These are phyloP conservation scores for Vesta saturnalis DNA, from an alignment of 2,888 invertebrate genomes.

Conservation along the genomic window DNA sequence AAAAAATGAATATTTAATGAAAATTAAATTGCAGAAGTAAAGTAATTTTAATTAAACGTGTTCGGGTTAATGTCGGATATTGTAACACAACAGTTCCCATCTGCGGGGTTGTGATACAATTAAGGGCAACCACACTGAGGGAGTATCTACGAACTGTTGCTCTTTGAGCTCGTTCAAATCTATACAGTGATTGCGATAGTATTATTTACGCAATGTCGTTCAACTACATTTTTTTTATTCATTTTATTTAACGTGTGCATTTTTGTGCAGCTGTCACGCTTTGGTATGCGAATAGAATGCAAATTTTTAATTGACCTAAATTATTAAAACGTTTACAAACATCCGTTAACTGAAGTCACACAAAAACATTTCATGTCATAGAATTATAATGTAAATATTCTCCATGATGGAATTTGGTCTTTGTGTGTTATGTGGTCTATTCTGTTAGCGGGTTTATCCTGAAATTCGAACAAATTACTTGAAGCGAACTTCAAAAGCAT, in stretches of 20 bases:
- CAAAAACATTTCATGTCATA: conserved; percentile 7
- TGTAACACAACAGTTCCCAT: conserved; percentile 36
- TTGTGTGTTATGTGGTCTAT: conserved; percentile 20
- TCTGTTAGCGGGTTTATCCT: conserved; percentile 13
- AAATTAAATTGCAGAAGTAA: conserved; percentile 22
- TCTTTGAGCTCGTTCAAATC: conserved; percentile 30
- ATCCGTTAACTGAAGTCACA: not conserved
- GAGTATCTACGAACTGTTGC: conserved; percentile 30
- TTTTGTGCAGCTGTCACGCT: not conserved
- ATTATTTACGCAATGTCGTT: conserved; percentile 1
- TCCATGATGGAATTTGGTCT: conserved; percentile 17
- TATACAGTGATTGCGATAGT: conserved; percentile 29
- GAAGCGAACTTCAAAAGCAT: conserved; percentile 21
- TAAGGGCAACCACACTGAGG: conserved; percentile 40
- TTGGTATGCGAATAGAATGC: not conserved
- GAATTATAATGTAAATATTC: conserved; percentile 23
- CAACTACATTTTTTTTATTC: not conserved
- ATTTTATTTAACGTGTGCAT: not conserved
- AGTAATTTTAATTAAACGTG: conserved; percentile 30
- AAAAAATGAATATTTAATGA: conserved; percentile 7
- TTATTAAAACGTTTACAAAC: not conserved
- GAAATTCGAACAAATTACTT: conserved; percentile 23
- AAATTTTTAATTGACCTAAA: not conserved
- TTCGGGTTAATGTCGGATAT: conserved; percentile 31
- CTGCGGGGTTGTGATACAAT: conserved; percentile 43